Percentiles rank a stretch among this genome's conserved stretches.
phyloP scores from a whole-genome alignment of 2,113 vertebrate genomes.

The Gadus chalcogrammus region DNA sequence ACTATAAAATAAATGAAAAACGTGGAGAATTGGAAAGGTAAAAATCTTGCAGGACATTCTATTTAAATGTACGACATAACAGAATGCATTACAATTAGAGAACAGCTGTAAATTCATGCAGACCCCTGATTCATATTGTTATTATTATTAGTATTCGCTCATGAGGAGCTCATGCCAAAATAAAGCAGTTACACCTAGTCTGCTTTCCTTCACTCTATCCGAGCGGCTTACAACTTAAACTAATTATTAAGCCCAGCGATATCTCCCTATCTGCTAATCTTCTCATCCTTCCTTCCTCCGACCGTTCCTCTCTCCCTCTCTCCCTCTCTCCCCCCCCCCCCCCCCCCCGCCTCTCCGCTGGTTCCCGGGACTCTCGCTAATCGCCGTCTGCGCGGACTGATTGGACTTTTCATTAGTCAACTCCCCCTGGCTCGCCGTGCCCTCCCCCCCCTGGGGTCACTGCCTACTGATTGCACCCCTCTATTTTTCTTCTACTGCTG shows the following conservation, averaged over 20 bases:
- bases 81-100: slow-evolving; percentile 25
- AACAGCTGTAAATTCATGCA: slow-evolving; percentile 45
- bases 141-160: slow-evolving; percentile 25
- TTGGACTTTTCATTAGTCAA: slow-evolving; percentile 75
- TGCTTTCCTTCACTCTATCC: slow-evolving; percentile 14
- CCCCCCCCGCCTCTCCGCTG: slow-evolving; percentile 47
- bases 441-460: slow-evolving; percentile 70
- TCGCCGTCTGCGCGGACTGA: slow-evolving; percentile 64
- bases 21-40: slow-evolving; percentile 2
- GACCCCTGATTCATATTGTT: slow-evolving; percentile 45
- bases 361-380: slow-evolving; percentile 64
- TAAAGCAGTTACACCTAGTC: slow-evolving; percentile 45
- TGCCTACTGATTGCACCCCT: slow-evolving; percentile 67
- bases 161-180: slow-evolving; percentile 6
- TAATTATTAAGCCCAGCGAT: slow-evolving; percentile 14
- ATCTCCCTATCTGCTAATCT: slow-evolving; percentile 19
- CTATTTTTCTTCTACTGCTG: slow-evolving; percentile 17
- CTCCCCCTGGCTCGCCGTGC: slow-evolving; percentile 63
- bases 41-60: slow-evolving; percentile 2
- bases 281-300: slow-evolving; percentile 32
- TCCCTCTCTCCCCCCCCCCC: slow-evolving; percentile 9
- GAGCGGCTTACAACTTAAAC: slow-evolving; percentile 19
- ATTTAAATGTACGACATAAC: slow-evolving; percentile 30
- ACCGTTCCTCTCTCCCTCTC: neutral
- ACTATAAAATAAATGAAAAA: slow-evolving; percentile 24